Evolutionary conservation across 2,113 vertebrate species (phyloP).

Genomic region (Emydura subglobosa): DNA sequence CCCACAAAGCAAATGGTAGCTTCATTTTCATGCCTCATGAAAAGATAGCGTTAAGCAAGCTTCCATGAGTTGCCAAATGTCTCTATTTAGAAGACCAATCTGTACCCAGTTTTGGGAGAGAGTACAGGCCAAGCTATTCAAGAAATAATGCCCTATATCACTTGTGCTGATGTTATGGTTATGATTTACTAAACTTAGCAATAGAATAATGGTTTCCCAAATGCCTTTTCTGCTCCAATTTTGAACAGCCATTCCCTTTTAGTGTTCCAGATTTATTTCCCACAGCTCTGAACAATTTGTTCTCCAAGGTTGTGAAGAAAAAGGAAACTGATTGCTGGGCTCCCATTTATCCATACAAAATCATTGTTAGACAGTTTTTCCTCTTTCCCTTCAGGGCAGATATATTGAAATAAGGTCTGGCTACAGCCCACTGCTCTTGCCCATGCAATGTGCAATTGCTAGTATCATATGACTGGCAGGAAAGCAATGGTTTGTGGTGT

Average conservation of each 20-base stretch:
- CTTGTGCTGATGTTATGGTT: background rate
- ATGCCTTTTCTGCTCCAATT: background rate
- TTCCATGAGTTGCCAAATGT: background rate
- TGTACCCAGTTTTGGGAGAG: background rate
- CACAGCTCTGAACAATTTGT: background rate
- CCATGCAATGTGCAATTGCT: background rate
- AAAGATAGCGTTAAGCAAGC: background rate
- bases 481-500: background rate
- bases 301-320: background rate
- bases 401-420: background rate
- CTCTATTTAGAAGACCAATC: background rate
- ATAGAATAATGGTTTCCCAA: background rate
- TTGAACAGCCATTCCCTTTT: background rate
- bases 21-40: background rate
- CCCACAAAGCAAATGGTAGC: background rate
- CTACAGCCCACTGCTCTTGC: background rate
- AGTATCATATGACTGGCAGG: background rate
- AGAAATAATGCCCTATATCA: accelerated
- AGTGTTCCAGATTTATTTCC: accelerated
- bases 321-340: background rate
- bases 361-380: background rate
- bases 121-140: background rate
- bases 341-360: background rate
- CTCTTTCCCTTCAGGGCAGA: background rate
- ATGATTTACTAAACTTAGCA: conserved; percentile 7